Evolutionary conservation across 2,888 invertebrate genomes (phyloP).

Genomic region (Lamellibrachia columna): DNA sequence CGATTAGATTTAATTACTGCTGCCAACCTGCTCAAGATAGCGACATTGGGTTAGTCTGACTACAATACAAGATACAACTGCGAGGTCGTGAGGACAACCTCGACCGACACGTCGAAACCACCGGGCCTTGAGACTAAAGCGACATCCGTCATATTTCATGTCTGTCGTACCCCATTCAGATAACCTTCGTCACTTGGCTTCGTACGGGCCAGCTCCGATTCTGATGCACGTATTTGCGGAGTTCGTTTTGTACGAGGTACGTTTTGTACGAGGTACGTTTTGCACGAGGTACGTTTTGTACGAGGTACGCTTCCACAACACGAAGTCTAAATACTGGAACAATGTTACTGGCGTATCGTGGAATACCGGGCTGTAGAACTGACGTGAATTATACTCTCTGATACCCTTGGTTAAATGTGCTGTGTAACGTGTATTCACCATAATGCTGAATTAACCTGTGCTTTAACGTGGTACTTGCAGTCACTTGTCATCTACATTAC

Average conservation of each 20-base stretch:
- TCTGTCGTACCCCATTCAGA: neutral
- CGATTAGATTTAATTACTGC: too few species aligned
- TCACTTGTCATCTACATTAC: too few species aligned
- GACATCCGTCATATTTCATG: neutral
- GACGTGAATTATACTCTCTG: neutral
- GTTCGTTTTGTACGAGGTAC: neutral
- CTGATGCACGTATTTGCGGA: neutral
- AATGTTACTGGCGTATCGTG: neutral
- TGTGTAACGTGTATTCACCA: neutral
- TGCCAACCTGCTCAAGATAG: too few species aligned
- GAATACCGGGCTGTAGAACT: neutral
- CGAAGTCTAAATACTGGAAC: neutral
- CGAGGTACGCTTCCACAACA: neutral
- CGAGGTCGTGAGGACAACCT: neutral
- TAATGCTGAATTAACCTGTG: neutral
- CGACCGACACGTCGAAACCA: neutral
- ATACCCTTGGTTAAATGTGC: neutral
- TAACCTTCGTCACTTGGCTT: neutral
- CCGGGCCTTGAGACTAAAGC: neutral
- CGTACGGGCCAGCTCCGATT: neutral
- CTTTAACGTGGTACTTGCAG: too few species aligned
- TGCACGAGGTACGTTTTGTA: neutral
- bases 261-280: neutral
- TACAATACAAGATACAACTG: too few species aligned
- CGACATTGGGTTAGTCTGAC: too few species aligned